These are phyloP conservation scores for Meiosimyza platycephala DNA, from an alignment of 2,888 invertebrate genomes.

Conservation along the genomic window DNA sequence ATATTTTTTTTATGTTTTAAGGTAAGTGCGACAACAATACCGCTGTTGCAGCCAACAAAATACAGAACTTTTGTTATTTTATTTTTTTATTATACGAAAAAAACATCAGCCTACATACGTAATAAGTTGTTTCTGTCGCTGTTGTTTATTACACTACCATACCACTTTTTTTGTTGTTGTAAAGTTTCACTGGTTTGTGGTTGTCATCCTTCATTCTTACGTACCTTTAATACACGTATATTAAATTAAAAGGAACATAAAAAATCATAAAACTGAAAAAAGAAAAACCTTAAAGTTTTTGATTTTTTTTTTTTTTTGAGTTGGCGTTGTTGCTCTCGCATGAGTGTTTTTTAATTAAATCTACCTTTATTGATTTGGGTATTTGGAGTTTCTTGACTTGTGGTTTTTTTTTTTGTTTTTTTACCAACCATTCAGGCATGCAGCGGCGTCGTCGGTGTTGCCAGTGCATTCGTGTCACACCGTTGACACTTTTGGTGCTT, in stretches of 20 bases:
- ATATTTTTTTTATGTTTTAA: too few species aligned
- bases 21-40: too few species aligned
- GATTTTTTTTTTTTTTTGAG: background rate
- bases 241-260: too few species aligned
- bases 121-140: too few species aligned
- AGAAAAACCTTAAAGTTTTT: background rate
- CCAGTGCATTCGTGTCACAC: conserved; percentile 7
- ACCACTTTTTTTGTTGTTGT: background rate
- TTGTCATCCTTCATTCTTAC: conserved; percentile 4
- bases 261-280: too few species aligned
- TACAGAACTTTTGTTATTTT: too few species aligned
- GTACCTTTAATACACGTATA: too few species aligned
- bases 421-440: background rate
- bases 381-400: conserved; percentile 20
- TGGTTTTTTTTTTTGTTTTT: conserved; percentile 10
- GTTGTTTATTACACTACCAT: conserved; percentile 6
- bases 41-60: too few species aligned
- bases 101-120: too few species aligned
- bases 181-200: conserved; percentile 16
- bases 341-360: conserved; percentile 42
- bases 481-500: conserved; percentile 30
- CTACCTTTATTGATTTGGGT: conserved; percentile 23
- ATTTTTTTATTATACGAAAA: too few species aligned
- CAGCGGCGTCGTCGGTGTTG: background rate
- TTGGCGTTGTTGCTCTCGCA: conserved; percentile 29